Evolutionary conservation across 2,797 vertebrate species (phyloP), one percentile per base, ranked within the genome.

Genomic region (Sandelia bainsii): DNA sequence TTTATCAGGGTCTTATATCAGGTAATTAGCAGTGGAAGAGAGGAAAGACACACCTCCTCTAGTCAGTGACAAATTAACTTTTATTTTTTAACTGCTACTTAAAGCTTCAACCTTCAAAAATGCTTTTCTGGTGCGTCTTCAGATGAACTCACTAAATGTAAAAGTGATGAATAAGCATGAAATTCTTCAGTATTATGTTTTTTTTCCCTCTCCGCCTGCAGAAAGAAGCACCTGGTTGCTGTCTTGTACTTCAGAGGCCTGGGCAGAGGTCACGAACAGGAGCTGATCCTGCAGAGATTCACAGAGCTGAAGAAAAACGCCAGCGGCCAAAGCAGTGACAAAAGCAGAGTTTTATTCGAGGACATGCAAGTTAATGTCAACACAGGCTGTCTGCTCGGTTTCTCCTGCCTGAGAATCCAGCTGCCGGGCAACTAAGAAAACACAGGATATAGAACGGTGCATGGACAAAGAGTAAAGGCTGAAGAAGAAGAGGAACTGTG

Each of bases 241-340:
- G 81, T 95, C 13, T 82, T 95, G 48, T 84, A 87, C 66, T 94
- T 94, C 82, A 81, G 94, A 62, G 94, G 94, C 0, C 58, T 92
- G 17, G 6, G 8, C 20, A 63, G 83, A 17, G 91, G 93, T 16
- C 82, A 76, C 0, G 91, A 93, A 25, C 83, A 80, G 56, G 88
- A 81, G 29, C 61, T 69, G 22, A 89, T 93, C 69, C 87, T 94
- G 2, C 89, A 72, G 57, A 40, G 6, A 3, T 62, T 94, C 27
- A 16, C 60, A 0, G 62, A 89, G 54, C 76, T 94, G 57, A 92
- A 86, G 75, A 71, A 49, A 52, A 60, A 61, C 0, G 1, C 0
- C 27, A 19, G 25, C n/a, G 3, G 1, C 17, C 0, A 0, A 19
- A 11, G 0, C 1, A 27, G 39, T 0, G 66, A 76, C 60, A 65